Base-by-base conservation (phyloP, 2,888 invertebrate genomes). In the Chaitophorus viminalis region DNA sequence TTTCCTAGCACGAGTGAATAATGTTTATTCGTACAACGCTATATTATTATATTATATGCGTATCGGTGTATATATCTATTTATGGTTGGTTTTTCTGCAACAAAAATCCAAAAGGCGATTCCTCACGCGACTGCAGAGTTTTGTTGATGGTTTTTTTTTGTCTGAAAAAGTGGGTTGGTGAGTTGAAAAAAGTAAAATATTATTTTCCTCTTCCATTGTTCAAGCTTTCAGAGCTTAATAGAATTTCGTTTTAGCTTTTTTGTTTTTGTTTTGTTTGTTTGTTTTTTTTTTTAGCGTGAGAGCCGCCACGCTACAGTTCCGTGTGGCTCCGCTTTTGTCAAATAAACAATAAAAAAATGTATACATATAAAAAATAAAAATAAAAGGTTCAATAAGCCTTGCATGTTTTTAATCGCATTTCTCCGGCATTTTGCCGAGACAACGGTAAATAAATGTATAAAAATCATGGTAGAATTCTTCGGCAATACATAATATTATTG, bases 271-370 rank as follows among this genome's bases (percentile, higher is more conserved):
- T 65, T 75, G 54, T 84, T 75, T 83, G 6, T 31, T 31, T 77
- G 29, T 33, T 76, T 84, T 46, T 68, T 84, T 84, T 85, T 72
- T 54, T 86, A 86, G 78, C 72, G 52, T 54, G 78, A 36, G 77
- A 86, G 77, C 78, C 70, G 77, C 78, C 70, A 54, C 78, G 86
- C 78, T 78, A 70, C 78, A 72, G 52, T 86, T 54, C 72, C 85
- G 72, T 36, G 78, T 86, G 86, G 36, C 72, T 86, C 31, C 79
- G 86, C 86, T 87, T 86, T 87, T 87, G 86, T 87, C 79, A 87
- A 87, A 87, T 79, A 87, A 87, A 79, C 86, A 87, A 87, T 87
- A 87, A 81, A 87, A 83, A 87, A 70, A 74, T 87, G 79, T 87
- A 81, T 87, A 74, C 78, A 74, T 54, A 72, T 74, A 74, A 39